Conservation (phyloP, 2,888 invertebrate species). For the Agapostemon virescens region DNA sequence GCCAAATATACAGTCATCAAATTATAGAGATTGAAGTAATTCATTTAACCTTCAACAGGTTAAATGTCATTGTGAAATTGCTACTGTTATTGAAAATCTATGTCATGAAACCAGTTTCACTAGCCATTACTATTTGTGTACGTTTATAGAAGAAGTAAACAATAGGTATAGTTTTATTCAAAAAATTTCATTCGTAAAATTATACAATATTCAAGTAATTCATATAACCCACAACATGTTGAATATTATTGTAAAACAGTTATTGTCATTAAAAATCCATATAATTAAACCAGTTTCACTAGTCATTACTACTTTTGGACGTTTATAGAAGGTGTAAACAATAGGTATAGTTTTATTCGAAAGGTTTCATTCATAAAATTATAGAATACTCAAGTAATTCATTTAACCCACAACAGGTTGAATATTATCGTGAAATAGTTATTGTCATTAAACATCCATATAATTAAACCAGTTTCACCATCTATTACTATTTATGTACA, state of each 20-base stretch:
- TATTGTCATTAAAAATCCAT: background rate
- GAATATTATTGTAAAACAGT: background rate
- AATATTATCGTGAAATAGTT: background rate
- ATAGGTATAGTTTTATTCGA: background rate
- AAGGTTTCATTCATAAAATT: background rate
- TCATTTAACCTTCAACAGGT: background rate
- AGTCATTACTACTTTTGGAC: no score
- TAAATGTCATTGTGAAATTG: background rate
- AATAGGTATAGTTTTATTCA: background rate
- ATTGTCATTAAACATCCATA: background rate
- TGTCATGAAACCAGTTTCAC: background rate
- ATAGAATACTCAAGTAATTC: background rate
- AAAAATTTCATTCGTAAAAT: background rate
- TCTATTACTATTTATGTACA: background rate
- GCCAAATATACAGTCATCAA: background rate
- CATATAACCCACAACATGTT: background rate
- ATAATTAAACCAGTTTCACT: background rate
- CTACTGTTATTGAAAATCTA: background rate
- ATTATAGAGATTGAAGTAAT: background rate
- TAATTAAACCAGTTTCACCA: background rate
- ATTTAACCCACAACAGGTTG: background rate
- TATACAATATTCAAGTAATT: no score
- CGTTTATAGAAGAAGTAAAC: background rate
- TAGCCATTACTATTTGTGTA: background rate
- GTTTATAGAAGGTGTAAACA: background rate